Base-by-base conservation (phyloP, 2,888 invertebrate genomes). In the Sabatieria punctata region DNA sequence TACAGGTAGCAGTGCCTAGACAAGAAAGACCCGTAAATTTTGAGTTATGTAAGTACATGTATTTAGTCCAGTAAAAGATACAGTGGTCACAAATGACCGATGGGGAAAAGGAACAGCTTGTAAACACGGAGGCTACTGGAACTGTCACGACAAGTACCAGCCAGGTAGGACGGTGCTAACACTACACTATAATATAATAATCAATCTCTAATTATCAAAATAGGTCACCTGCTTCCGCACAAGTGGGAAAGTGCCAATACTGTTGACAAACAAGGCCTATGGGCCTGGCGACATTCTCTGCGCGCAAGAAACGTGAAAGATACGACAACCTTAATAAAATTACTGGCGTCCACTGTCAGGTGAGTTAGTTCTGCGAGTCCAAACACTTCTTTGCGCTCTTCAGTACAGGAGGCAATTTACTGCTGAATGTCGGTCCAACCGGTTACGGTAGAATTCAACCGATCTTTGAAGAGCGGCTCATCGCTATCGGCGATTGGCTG, bases 21-120 rank as follows among this genome's bases (percentile, higher is more conserved):
- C 36, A 25, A 30, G n/a, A n/a, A n/a, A n/a, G n/a, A n/a, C n/a
- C n/a, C n/a, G n/a, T n/a, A n/a, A n/a, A n/a, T n/a, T n/a, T n/a
- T n/a, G n/a, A n/a, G n/a, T n/a, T n/a, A n/a, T n/a, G n/a, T n/a
- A n/a, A n/a, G n/a, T n/a, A n/a, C n/a, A n/a, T n/a, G n/a, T 21
- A 60, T 60, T 30, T 57, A 71, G 70, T 51, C 72, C 72, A 0
- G 84, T 93, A 0, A 81, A 78, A 59, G 78, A 88, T 54, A 79
- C 77, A 2, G 77, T 95, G 0, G 86, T 91, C 0, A 81, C 80
- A 0, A 95, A 95, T 65, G 93, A 95, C 67, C 75, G 93, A 55
- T 93, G 91, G 91, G 89, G 89, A 0, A 72, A 68, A 8, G 78
- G 75, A 6, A 78, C 76, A 4, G 68, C 75, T 1, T 88, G 89